Percentiles rank a stretch among this genome's conserved stretches.
phyloP scores from a whole-genome alignment of 2,888 invertebrate species.

The Parthenolecanium corni region DNA sequence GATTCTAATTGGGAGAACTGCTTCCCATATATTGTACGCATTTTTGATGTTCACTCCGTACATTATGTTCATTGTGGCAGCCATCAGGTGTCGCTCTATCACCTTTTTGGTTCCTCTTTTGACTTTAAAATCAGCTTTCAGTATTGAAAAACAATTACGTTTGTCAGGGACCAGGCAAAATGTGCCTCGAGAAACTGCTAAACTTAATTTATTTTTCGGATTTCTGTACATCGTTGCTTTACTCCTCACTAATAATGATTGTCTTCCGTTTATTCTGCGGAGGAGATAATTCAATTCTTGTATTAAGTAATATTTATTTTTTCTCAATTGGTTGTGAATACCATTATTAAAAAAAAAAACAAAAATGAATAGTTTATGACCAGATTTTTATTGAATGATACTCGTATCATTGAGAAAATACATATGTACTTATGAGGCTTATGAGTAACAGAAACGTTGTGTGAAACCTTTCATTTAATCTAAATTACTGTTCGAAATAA shows the following conservation, averaged over 20 bases:
- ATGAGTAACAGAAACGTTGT: too few relatives aligned
- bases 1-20: slow-evolving; percentile 81
- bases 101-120: slow-evolving; percentile 83
- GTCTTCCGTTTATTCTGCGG: slow-evolving; percentile 35
- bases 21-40: slow-evolving; percentile 82
- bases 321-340: too few relatives aligned
- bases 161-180: slow-evolving; percentile 61
- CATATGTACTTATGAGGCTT: too few relatives aligned
- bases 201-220: slow-evolving; percentile 81
- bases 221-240: slow-evolving; percentile 78
- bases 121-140: slow-evolving; percentile 77
- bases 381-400: too few relatives aligned
- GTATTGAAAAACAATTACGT: slow-evolving; percentile 78
- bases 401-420: too few relatives aligned
- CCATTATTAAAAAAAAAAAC: too few relatives aligned
- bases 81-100: slow-evolving; percentile 61
- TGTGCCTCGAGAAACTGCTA: slow-evolving; percentile 79
- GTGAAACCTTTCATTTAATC: too few relatives aligned
- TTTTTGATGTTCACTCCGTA: slow-evolving; percentile 83
- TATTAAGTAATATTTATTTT: too few relatives aligned
- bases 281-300: too few relatives aligned
- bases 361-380: too few relatives aligned
- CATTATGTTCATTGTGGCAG: slow-evolving; percentile 73
- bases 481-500: too few relatives aligned
- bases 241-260: slow-evolving; percentile 40